Conservation (phyloP, 2,888 invertebrate genomes). For the Cephus nigrinus region DNA sequence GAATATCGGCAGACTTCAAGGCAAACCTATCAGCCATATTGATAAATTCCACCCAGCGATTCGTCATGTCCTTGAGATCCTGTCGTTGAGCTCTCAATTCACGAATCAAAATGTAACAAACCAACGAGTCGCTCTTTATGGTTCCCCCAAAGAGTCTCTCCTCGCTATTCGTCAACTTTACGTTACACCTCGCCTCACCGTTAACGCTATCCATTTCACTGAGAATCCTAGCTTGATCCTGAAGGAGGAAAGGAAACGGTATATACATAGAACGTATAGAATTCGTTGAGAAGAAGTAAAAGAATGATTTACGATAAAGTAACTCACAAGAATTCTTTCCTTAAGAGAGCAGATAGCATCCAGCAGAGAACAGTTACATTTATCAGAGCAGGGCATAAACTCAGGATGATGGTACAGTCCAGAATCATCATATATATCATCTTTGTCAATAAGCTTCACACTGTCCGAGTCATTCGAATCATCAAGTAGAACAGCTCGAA, state of each 20-base stretch:
- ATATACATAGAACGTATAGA: not conserved
- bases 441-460: not conserved
- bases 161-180: conserved; percentile 36
- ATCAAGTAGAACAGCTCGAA: not conserved
- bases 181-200: conserved; percentile 22
- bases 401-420: not conserved
- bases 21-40: conserved; percentile 20
- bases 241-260: not conserved
- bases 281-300: not conserved
- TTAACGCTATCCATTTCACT: conserved; percentile 18
- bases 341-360: conserved; percentile 24
- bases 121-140: conserved; percentile 28
- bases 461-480: not conserved
- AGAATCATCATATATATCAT: not conserved
- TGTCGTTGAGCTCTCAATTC: conserved; percentile 31
- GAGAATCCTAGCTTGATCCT: conserved; percentile 26
- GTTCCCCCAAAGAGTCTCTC: conserved; percentile 23
- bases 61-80: conserved; percentile 26
- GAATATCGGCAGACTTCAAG: conserved; percentile 18
- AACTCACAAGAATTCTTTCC: conserved; percentile 25
- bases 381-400: conserved; percentile 26
- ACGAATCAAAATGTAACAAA: conserved; percentile 34
- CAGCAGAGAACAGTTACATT: conserved; percentile 31
- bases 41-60: conserved; percentile 19
- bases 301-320: conserved; percentile 5